Evolutionary conservation across 2,888 invertebrate genomes (phyloP).

Genomic region (Clitarchus hookeri): DNA sequence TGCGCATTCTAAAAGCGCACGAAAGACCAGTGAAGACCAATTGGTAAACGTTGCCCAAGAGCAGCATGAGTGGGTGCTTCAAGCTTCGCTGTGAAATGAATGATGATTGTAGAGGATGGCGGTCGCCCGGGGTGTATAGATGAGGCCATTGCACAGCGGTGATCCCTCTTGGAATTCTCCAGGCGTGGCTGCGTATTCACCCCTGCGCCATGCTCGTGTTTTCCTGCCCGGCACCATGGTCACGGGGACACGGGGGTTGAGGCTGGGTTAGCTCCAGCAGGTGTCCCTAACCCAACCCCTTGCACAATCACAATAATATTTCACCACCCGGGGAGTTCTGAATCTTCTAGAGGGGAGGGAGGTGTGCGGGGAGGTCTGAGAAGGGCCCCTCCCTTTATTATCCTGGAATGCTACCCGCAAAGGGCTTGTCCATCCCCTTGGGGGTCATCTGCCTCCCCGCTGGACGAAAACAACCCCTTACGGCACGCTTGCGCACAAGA

Average conservation of each 20-base stretch:
- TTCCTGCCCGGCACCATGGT: neutral
- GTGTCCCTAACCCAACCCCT: neutral
- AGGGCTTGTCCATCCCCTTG: neutral
- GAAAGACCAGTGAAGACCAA: too few species aligned
- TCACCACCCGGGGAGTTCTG: neutral
- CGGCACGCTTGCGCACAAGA: conserved; percentile 7
- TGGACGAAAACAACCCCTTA: conserved; percentile 2
- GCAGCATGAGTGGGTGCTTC: too few species aligned
- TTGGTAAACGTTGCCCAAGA: too few species aligned
- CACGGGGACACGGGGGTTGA: neutral
- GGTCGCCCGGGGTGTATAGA: neutral
- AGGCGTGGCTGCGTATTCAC: neutral
- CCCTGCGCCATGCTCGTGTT: neutral
- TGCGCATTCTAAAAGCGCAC: too few species aligned
- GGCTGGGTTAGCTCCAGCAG: neutral
- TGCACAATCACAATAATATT: conserved; percentile 14
- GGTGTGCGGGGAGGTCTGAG: neutral
- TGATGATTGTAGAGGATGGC: neutral
- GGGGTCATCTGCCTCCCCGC: conserved; percentile 14
- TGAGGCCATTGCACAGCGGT: neutral
- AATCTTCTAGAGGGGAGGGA: neutral
- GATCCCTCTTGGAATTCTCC: neutral
- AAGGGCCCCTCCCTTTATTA: neutral
- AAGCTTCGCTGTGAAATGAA: neutral
- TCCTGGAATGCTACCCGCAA: neutral